Evolutionary conservation across 1,140 invertebrate species (phyloP).

Genomic region (Mamestra configurata): DNA sequence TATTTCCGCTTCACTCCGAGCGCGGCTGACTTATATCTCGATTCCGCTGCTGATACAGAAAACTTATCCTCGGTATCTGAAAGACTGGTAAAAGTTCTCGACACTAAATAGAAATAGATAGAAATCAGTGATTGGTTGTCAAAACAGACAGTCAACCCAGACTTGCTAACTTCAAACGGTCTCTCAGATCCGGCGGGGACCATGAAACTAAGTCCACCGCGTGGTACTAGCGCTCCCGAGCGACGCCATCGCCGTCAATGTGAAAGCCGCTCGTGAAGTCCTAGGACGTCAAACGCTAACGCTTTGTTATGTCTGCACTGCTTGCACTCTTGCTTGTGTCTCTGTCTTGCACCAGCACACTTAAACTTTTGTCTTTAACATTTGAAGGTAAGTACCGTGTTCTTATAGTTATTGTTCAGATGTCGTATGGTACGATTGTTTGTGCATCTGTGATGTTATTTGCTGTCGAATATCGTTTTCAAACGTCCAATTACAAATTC

Average conservation of each 20-base stretch:
- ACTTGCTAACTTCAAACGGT: neutral
- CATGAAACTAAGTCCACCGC: neutral
- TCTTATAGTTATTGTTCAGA: neutral
- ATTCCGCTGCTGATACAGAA: neutral
- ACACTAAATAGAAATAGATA: too few species aligned
- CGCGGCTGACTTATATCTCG: neutral
- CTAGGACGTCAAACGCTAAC: neutral
- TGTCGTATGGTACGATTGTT: neutral
- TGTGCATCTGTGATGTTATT: neutral
- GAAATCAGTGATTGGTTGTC: too few species aligned
- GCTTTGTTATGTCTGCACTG: constrained; percentile 47
- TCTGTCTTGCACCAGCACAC: constrained; percentile 16
- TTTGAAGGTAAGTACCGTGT: neutral
- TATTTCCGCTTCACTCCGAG: constrained; percentile 14
- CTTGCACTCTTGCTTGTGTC: constrained; percentile 49
- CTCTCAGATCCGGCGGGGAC: too few species aligned
- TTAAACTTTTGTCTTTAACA: neutral
- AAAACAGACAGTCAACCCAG: too few species aligned
- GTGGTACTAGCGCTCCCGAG: neutral
- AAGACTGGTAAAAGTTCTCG: too few species aligned
- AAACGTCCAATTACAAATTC: too few species aligned
- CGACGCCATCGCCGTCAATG: constrained; percentile 9
- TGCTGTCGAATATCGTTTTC: neutral
- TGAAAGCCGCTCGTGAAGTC: constrained; percentile 10
- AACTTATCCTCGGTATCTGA: too few species aligned